Evolutionary conservation across 2,888 invertebrate genomes (phyloP), one percentile per base, ranked within the genome.

Genomic region (Hyles lineata): DNA sequence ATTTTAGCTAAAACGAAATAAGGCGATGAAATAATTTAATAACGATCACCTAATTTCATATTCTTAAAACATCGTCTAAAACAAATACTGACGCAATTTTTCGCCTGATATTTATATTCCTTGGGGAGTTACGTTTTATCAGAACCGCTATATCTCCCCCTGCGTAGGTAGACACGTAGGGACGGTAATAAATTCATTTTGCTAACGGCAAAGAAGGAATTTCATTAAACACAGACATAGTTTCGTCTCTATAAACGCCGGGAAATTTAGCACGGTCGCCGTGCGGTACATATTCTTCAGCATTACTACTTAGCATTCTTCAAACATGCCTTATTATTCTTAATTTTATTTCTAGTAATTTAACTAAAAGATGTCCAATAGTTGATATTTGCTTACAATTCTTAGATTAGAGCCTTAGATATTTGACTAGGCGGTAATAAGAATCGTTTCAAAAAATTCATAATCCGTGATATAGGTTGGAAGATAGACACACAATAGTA

Each of bases 181-280:
- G 50, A 15, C 21, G 23, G 43, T 67, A 67, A 67, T 67, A 67
- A 67, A 67, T 67, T 67, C 67, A 67, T 50, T 67, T 67, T 23
- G 67, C 43, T 67, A 67, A 67, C 67, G 67, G 67, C 67, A 67
- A 67, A 67, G 67, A 67, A 67, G 67, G 67, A 67, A 67, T 67
- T 67, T 67, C 67, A 67, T 67, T 67, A 67, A 43, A 50, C 67
- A 55, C 55, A 67, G 67, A 67, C 67, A 67, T 67, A 67, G 67
- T 67, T 67, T 67, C 43, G 67, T 67, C 43, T 67, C 67, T 50
- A 63, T 43, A 67, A 50, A 60, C 23, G 23, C 50, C 67, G 23
- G 67, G 67, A 62, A 62, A 62, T 62, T 62, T n/a, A 62, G 50
- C 67, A 67, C 50, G 67, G 50, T 23, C 67, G 67, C 2, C 67